These are phyloP conservation scores for Falco cherrug DNA, from an alignment of 2,797 vertebrate species.

Conservation along the genomic window DNA sequence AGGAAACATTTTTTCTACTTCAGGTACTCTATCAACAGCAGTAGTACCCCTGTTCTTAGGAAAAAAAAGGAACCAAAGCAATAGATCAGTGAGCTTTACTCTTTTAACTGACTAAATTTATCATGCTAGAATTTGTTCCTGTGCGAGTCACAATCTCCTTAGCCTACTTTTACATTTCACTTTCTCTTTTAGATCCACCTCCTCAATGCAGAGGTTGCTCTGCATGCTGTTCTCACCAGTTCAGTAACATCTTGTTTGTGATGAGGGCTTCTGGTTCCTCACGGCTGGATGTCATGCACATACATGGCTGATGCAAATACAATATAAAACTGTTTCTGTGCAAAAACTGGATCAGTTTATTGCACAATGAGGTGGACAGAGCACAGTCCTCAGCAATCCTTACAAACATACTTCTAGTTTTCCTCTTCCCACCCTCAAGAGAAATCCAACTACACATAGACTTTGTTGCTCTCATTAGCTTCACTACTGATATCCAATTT, in stretches of 20 bases:
- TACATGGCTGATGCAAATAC: background rate
- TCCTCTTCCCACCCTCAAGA: background rate
- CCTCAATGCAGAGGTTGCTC: constrained; percentile 45
- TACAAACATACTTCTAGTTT: background rate
- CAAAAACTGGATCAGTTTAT: background rate
- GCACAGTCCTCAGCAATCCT: background rate
- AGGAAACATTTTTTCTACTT: background rate
- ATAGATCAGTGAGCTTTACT: background rate
- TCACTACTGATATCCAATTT: background rate
- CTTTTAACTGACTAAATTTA: constrained; percentile 24
- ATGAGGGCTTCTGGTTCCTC: background rate
- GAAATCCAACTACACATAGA: background rate
- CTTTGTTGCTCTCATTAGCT: background rate
- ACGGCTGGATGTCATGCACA: background rate
- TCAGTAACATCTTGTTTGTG: background rate
- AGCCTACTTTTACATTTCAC: constrained; percentile 38
- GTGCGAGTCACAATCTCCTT: background rate
- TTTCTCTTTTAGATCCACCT: constrained; percentile 42
- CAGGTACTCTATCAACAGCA: background rate
- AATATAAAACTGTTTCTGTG: background rate
- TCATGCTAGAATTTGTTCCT: background rate
- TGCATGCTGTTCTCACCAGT: background rate
- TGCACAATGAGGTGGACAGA: background rate
- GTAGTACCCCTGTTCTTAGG: background rate
- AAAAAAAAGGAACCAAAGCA: background rate